Percentiles rank a stretch among this genome's conserved stretches.
These are phyloP conservation scores for Pipistrellus pygmaeus DNA, from an alignment of 2,797 vertebrate species.

Conservation along the genomic window DNA sequence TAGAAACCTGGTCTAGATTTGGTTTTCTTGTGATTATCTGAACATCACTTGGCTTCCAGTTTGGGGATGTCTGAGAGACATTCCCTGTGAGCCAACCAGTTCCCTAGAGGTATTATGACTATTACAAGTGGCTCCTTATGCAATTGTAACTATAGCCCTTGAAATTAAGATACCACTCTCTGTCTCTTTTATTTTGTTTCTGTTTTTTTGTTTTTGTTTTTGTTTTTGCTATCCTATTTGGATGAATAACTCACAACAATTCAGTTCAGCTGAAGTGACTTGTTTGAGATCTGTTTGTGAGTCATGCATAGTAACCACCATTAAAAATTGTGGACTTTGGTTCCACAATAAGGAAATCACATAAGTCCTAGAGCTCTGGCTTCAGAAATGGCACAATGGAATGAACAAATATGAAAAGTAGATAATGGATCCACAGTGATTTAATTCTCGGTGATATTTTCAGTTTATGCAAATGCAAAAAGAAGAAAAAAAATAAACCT, in stretches of 20 bases:
- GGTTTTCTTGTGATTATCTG: not conserved
- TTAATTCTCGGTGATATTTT: conserved; percentile 85
- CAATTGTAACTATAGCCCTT: not conserved
- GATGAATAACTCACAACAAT: conserved; percentile 82
- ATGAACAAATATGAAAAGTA: conserved; percentile 85
- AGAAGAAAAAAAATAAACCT: conserved; percentile 72
- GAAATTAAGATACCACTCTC: not conserved
- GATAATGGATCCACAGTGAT: conserved; percentile 85
- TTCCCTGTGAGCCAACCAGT: not conserved
- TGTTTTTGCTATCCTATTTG: conserved; percentile 55
- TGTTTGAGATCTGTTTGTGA: conserved; percentile 83
- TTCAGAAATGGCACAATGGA: conserved; percentile 85
- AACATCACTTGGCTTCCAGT: not conserved
- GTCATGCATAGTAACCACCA: conserved; percentile 81
- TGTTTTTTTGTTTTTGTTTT: not conserved
- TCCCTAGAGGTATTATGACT: not conserved
- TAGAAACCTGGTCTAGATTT: not conserved
- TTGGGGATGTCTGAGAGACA: not conserved
- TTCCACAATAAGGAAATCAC: conserved; percentile 81
- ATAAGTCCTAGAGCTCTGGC: conserved; percentile 79
- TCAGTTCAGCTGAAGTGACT: conserved; percentile 83
- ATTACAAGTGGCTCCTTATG: not conserved
- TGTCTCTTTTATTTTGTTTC: not conserved
- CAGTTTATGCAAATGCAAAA: conserved; percentile 84
- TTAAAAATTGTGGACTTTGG: conserved; percentile 79